Percentiles rank a stretch among this genome's conserved stretches.
These are phyloP conservation scores for Allacma fusca DNA, from an alignment of 2,888 invertebrate species.

Conservation along the genomic window DNA sequence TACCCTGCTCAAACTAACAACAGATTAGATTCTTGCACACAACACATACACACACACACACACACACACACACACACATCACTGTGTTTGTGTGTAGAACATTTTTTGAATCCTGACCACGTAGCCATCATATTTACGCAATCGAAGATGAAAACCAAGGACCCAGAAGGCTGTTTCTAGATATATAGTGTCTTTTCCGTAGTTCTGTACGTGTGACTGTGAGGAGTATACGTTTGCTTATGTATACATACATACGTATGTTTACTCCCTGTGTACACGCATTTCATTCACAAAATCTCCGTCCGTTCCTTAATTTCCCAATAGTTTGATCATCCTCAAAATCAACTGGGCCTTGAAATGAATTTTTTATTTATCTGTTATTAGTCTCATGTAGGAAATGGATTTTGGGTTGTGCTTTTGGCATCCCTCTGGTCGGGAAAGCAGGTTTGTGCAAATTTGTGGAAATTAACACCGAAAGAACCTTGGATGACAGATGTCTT, in stretches of 20 bases:
- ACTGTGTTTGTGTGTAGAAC: background rate
- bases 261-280: no score
- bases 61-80: no score
- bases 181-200: background rate
- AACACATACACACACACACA: background rate
- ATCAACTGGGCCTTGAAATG: no score
- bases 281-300: conserved; percentile 22
- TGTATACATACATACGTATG: conserved; percentile 6
- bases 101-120: conserved; percentile 42
- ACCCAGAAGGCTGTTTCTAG: conserved; percentile 7
- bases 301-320: background rate
- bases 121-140: conserved; percentile 43
- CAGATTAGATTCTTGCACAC: conserved; percentile 2
- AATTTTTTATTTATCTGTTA: no score
- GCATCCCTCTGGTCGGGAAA: no score
- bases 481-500: background rate
- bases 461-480: no score
- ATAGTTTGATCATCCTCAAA: no score
- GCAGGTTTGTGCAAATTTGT: no score
- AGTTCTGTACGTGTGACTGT: background rate
- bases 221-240: background rate
- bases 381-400: no score
- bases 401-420: no score
- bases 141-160: conserved; percentile 8
- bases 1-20: conserved; percentile 2